Evolutionary conservation across 2,113 vertebrate species (phyloP), one percentile per base, ranked within the genome.

Genomic region (Donacobius atricapilla): DNA sequence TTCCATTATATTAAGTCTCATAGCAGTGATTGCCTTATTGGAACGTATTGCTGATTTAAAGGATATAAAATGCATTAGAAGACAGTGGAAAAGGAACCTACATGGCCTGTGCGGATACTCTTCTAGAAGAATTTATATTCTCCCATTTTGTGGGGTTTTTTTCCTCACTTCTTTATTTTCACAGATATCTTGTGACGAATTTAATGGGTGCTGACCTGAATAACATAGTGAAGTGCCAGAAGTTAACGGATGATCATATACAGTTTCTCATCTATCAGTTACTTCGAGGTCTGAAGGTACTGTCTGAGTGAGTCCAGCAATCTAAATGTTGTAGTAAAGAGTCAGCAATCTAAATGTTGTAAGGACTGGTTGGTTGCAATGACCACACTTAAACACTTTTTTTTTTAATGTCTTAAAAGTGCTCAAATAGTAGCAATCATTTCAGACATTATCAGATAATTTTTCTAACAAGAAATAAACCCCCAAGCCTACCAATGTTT

Each of bases 221-320:
- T 96, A 99, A 99, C 96, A 99, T 99, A 15, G 99, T 99, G 44
- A 99, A 99, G 95, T 99, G 99, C 97, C 99, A 99, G 98, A 98
- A 98, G 87, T 96, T 99, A 96, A 99, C 99, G 1, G 99, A 99
- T 73, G 99, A 99, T 83, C 99, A 99, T 10, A 99, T 99, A 92
- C 99, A 99, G 95, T 99, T 99, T 97, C 98, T 99, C n/a, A 98
- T 99, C 90, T 99, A 99, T 95, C 99, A 99, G 97, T 98, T 99
- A 88, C 98, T 99, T 77, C 98, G 99, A 4, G 99, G 99, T 93
- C 99, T 99, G 94, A 99, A 99, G 99, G 99, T 99, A 97, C 79
- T 92, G 69, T 48, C 48, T 87, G 15, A n/a, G n/a, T n/a, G 40
- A 51, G 37, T 64, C 23, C 48, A 39, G 35, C 45, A 50, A 30